phyloP scores from a whole-genome alignment of 2,113 vertebrate species.

The Cyprinus carpio region DNA sequence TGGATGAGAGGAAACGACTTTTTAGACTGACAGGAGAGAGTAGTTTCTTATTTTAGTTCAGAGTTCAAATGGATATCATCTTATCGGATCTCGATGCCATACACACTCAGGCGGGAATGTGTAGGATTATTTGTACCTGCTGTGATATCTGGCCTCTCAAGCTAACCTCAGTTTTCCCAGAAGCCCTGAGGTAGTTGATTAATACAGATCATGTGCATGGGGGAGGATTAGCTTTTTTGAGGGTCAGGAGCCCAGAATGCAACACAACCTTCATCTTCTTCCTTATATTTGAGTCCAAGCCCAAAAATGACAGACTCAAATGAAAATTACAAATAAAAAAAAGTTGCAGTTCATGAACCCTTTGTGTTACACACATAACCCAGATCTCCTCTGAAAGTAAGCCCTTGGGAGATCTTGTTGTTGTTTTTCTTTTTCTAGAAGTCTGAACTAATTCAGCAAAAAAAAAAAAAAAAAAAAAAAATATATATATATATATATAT shows the following conservation, averaged over 20 bases:
- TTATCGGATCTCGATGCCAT: background rate
- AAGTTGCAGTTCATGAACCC: background rate
- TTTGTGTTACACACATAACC: background rate
- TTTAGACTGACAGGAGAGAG: background rate
- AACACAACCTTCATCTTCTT: background rate
- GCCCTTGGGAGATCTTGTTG: background rate
- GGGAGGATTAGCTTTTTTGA: conserved; percentile 6
- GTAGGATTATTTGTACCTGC: conserved; percentile 27
- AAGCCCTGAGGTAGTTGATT: conserved; percentile 8
- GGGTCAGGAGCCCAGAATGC: background rate
- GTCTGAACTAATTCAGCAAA: no score
- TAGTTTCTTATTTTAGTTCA: background rate
- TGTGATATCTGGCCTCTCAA: conserved; percentile 6
- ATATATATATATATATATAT: no score
- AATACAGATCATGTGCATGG: background rate
- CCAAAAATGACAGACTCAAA: background rate
- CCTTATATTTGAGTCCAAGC: background rate
- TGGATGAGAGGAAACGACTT: conserved; percentile 5
- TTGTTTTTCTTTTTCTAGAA: background rate
- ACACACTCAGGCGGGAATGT: background rate
- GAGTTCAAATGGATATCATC: background rate
- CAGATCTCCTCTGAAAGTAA: background rate
- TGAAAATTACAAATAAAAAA: no score
- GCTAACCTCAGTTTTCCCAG: background rate
- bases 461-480: no score